Percentiles rank a stretch among this genome's conserved stretches.
phyloP scores from a whole-genome alignment of 2,888 invertebrate genomes.

The Marronus borbonicus region DNA sequence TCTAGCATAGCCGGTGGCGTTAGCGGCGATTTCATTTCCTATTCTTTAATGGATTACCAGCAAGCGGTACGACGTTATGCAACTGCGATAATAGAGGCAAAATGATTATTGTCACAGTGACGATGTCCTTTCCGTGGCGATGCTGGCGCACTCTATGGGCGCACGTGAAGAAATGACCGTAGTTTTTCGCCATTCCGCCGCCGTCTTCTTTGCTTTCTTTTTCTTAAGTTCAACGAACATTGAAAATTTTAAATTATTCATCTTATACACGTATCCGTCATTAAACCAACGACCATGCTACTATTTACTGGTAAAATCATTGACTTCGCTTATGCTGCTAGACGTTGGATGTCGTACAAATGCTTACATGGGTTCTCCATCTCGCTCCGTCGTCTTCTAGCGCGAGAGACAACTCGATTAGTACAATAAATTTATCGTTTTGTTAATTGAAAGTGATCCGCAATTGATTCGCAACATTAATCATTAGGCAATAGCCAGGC shows the following conservation, averaged over 20 bases:
- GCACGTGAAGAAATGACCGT: slow-evolving; percentile 26
- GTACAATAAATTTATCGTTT: slow-evolving; percentile 38
- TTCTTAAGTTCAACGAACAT: slow-evolving; percentile 39
- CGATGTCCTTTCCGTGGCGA: slow-evolving; percentile 14
- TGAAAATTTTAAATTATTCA: slow-evolving; percentile 42
- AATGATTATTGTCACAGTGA: slow-evolving; percentile 42
- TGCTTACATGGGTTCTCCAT: neutral
- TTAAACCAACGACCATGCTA: neutral
- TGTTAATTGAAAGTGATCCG: slow-evolving; percentile 33
- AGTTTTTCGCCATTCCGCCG: neutral
- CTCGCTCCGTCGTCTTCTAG: neutral
- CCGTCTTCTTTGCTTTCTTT: neutral
- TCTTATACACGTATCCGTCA: neutral
- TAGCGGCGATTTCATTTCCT: slow-evolving; percentile 46
- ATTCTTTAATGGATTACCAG: slow-evolving; percentile 45
- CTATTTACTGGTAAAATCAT: slow-evolving; percentile 12
- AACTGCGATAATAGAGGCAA: slow-evolving; percentile 48
- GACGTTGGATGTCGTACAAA: neutral
- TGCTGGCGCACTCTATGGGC: slow-evolving; percentile 1
- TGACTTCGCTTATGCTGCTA: neutral
- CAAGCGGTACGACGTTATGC: slow-evolving; percentile 37
- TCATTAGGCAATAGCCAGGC: slow-evolving; percentile 14
- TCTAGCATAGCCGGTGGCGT: neutral
- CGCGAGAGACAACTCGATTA: slow-evolving; percentile 32
- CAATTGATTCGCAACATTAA: slow-evolving; percentile 25